Evolutionary conservation across 2,797 vertebrate species (phyloP).

Genomic region (Notolepis coatsorum): DNA sequence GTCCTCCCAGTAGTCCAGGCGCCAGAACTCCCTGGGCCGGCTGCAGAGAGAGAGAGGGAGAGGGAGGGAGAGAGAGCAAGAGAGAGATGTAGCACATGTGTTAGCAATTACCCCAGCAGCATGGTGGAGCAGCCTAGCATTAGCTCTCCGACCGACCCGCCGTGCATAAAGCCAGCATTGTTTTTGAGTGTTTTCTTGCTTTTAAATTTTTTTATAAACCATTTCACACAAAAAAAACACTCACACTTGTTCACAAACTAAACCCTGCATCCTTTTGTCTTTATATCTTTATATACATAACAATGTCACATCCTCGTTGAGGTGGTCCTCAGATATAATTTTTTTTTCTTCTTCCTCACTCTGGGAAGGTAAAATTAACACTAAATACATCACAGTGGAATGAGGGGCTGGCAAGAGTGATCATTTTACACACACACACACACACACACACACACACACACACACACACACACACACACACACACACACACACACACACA

Average conservation of each 20-base stretch:
- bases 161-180: conserved; percentile 92
- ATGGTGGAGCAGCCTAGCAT: conserved; percentile 88
- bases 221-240: too few relatives aligned
- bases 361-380: conserved; percentile 87
- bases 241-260: conserved; percentile 72
- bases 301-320: conserved; percentile 87
- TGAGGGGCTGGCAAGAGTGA: conserved; percentile 92
- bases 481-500: conserved; percentile 78
- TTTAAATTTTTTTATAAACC: conserved; percentile 42
- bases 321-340: conserved; percentile 79
- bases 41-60: conserved; percentile 93
- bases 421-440: conserved; percentile 87
- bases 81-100: conserved; percentile 96
- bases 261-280: conserved; percentile 79
- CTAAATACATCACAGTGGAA: conserved; percentile 90
- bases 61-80: too few relatives aligned
- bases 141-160: conserved; percentile 74
- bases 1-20: conserved; percentile 99
- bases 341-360: conserved; percentile 33
- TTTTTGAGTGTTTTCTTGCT: conserved; percentile 71
- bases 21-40: conserved; percentile 99
- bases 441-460: conserved; percentile 78
- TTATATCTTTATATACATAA: conserved; percentile 76
- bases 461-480: conserved; percentile 78
- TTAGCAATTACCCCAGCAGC: conserved; percentile 97